phyloP scores from a whole-genome alignment of 1,140 invertebrate species.

The Anoplophora glabripennis region DNA sequence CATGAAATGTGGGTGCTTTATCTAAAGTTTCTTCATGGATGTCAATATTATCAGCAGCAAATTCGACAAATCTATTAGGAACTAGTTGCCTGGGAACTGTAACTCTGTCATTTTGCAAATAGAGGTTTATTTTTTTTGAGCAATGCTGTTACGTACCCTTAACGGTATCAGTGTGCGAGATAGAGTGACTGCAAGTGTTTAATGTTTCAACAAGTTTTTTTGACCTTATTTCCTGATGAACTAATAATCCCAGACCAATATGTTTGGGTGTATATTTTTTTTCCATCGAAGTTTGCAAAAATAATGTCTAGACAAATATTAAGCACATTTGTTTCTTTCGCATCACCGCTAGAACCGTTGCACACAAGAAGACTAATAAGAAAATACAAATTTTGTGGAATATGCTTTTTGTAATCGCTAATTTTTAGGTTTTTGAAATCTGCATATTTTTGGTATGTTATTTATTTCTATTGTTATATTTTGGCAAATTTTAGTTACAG shows the following conservation, averaged over 20 bases:
- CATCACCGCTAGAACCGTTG: not conserved
- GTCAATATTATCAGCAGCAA: constrained; percentile 17
- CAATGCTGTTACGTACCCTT: constrained; percentile 3
- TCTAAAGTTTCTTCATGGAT: constrained; percentile 14
- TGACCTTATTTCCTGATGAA: constrained; percentile 3
- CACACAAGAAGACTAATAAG: not conserved
- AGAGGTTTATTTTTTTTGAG: constrained; percentile 1
- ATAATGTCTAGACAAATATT: constrained; percentile 2
- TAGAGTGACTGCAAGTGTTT: too few species aligned
- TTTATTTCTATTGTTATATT: not conserved
- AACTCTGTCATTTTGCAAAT: not conserved
- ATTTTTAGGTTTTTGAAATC: constrained; percentile 1
- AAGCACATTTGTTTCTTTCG: not conserved
- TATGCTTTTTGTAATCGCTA: constrained; percentile 6
- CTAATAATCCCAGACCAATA: not conserved
- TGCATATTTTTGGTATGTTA: not conserved
- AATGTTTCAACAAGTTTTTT: not conserved
- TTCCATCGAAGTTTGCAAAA: not conserved
- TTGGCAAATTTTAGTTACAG: not conserved
- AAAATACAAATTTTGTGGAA: not conserved
- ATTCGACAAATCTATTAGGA: constrained; percentile 12
- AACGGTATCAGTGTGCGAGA: not conserved
- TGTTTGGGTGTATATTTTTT: not conserved
- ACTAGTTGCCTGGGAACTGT: constrained; percentile 5
- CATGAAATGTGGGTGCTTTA: constrained; percentile 14